These are phyloP conservation scores for Eupithecia insigniata DNA, from an alignment of 2,888 invertebrate species.

Conservation along the genomic window DNA sequence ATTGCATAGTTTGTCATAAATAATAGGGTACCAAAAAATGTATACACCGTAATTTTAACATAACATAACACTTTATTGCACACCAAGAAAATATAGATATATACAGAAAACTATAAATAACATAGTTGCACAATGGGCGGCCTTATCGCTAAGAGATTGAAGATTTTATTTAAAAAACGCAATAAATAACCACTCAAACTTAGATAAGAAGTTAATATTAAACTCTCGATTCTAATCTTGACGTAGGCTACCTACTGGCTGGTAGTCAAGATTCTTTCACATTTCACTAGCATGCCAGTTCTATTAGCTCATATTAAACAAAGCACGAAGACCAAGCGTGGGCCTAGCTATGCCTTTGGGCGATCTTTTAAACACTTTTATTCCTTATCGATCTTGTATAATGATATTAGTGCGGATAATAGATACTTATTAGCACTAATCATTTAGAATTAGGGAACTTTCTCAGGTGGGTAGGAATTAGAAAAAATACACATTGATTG, in stretches of 20 bases:
- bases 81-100: no score
- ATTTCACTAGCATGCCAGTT: constrained; percentile 7
- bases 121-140: no score
- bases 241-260: no score
- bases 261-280: not conserved
- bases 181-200: no score
- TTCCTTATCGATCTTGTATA: constrained; percentile 37
- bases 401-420: constrained; percentile 35
- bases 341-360: constrained; percentile 37
- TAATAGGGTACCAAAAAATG: not conserved
- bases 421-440: constrained; percentile 31
- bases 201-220: no score
- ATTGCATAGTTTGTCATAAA: not conserved
- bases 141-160: no score
- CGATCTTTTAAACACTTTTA: constrained; percentile 39
- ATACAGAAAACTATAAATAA: no score
- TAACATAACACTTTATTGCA: no score
- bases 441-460: constrained; percentile 29
- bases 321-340: constrained; percentile 28
- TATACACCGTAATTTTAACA: no score
- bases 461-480: constrained; percentile 21
- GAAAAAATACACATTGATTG: constrained; percentile 7
- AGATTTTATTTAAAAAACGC: no score
- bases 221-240: no score
- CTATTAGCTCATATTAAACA: constrained; percentile 10